Evolutionary conservation across 2,113 vertebrate species (phyloP), one percentile per base, ranked within the genome.

Genomic region (Varanus komodoensis): DNA sequence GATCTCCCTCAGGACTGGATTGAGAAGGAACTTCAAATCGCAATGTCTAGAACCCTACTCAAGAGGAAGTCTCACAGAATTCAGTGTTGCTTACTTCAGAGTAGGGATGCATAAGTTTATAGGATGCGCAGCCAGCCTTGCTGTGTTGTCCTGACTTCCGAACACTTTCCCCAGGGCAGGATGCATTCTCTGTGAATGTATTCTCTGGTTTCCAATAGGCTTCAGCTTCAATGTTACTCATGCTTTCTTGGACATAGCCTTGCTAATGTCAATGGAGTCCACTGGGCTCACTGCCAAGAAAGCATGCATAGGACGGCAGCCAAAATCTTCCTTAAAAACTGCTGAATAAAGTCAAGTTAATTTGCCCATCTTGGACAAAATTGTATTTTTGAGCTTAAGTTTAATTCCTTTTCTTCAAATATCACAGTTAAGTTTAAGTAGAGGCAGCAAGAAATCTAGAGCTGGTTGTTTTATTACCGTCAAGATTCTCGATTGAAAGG

Each of bases 401-500:
- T 54, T 81, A 54, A 15, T 81, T 32, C 25, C n/a, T 29, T 81
- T 81, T 52, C 17, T 17, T 14, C 32, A 17, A n/a, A 54, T 54
- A 81, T 57, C 27, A 77, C 21, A 8, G 2, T 71, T 32, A 71
- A 71, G 25, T 71, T 78, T 94, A 89, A 87, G 57, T 0, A 17
- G 95, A 87, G 93, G 89, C 14, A n/a, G 8, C 32, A 34, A n/a
- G n/a, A n/a, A 15, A 34, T 92, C 79, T 73, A 89, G 17, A 68
- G 23, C 78, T 34, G 57, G 71, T 54, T 50, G 23, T 38, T 34
- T 44, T 44, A 44, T 61, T 27, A 93, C 93, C 94, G 94, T 93
- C 77, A 89, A 67, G 89, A 90, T 90, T 57, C 6, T 89, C 92
- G 90, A 94, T 89, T 0, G 68, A 92, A 92, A 93, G 92, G 4